A percentile compares a stretch with the other conserved stretches of the same genome.
These are phyloP conservation scores for Lapara coniferarum DNA, from an alignment of 2,888 invertebrate genomes.

Conservation along the genomic window DNA sequence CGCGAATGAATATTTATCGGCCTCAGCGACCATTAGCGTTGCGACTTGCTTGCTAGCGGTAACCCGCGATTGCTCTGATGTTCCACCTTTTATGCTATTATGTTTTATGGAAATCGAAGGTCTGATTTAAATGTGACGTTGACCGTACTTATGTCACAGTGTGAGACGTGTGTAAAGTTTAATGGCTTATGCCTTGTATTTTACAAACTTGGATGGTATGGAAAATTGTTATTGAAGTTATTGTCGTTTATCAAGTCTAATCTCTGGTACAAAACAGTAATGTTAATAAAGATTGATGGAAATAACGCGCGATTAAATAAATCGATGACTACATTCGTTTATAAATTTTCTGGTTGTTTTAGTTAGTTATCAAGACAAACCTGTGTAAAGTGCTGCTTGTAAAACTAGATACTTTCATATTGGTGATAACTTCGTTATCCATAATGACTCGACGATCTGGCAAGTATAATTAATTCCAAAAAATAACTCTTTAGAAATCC, in stretches of 20 bases:
- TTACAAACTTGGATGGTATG: background rate
- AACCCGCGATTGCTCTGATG: constrained; percentile 37
- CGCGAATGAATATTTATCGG: constrained; percentile 81
- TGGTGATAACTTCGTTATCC: too few relatives aligned
- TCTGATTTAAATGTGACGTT: constrained; percentile 27
- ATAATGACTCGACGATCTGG: background rate
- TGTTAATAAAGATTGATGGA: too few relatives aligned
- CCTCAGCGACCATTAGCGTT: constrained; percentile 61
- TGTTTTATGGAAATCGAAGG: constrained; percentile 26
- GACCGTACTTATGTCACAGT: constrained; percentile 21
- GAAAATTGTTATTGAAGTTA: constrained; percentile 12
- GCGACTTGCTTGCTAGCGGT: constrained; percentile 45
- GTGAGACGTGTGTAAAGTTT: constrained; percentile 3
- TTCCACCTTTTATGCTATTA: constrained; percentile 25
- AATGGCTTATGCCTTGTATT: background rate
- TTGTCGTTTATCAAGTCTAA: background rate
- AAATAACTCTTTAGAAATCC: background rate
- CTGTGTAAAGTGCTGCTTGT: too few relatives aligned
- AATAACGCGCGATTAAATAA: too few relatives aligned
- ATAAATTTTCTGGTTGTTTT: too few relatives aligned
- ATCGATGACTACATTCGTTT: too few relatives aligned
- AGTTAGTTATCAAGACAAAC: too few relatives aligned
- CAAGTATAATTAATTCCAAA: background rate
- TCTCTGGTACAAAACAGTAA: background rate
- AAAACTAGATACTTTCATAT: too few relatives aligned